Percentiles rank a stretch among this genome's conserved stretches.
phyloP scores from a whole-genome alignment of 2,888 invertebrate genomes.

The Halocaridina rubra region DNA sequence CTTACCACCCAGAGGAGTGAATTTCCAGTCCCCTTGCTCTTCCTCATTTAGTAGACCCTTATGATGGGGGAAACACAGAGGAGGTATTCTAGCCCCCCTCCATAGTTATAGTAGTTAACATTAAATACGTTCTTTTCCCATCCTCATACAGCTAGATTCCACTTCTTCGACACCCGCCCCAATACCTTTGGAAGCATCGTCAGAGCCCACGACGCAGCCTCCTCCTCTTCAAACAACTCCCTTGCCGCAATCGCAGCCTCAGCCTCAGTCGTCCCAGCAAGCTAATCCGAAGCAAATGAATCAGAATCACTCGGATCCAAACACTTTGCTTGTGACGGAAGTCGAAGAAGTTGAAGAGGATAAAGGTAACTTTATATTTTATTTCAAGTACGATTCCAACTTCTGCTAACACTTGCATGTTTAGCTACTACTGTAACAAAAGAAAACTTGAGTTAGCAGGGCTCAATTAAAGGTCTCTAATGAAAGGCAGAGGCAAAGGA shows the following conservation, averaged over 20 bases:
- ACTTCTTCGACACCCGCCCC: constrained; percentile 30
- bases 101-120: not conserved
- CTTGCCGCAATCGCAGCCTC: not conserved
- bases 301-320: constrained; percentile 39
- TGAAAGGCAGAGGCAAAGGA: too few species aligned
- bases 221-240: constrained; percentile 13
- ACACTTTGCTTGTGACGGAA: constrained; percentile 38
- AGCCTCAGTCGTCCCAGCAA: not conserved
- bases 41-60: too few species aligned
- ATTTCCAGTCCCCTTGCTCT: too few species aligned
- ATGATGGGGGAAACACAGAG: too few species aligned
- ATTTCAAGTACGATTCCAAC: too few species aligned
- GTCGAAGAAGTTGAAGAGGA: constrained; percentile 37
- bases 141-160: not conserved
- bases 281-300: constrained; percentile 21
- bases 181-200: constrained; percentile 15
- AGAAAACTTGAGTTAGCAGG: too few species aligned
- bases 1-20: too few species aligned
- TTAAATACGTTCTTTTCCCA: not conserved
- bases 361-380: too few species aligned
- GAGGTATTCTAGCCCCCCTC: too few species aligned
- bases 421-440: too few species aligned
- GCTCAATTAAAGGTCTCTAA: too few species aligned
- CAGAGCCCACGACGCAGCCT: constrained; percentile 7
- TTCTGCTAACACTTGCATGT: too few species aligned